Evolutionary conservation across 2,113 vertebrate genomes (phyloP).

Genomic region (Corydoras maculifer): DNA sequence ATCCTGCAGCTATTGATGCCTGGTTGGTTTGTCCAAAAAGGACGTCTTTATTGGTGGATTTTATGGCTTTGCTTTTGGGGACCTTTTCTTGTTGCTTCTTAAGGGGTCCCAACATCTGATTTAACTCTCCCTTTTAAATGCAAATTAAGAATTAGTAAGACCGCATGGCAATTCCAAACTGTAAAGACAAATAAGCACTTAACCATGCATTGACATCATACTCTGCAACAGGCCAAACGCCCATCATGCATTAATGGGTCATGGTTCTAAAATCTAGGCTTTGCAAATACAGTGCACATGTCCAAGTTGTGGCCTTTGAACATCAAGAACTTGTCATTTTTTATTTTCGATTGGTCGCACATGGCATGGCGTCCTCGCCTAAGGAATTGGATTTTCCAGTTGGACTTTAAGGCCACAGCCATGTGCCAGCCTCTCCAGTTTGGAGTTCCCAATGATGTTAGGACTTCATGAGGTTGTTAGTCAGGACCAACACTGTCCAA

Average conservation of each 20-base stretch:
- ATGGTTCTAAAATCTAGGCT: too few relatives aligned
- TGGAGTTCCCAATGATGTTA: too few relatives aligned
- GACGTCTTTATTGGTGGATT: slow-evolving; percentile 64
- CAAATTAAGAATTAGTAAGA: slow-evolving; percentile 57
- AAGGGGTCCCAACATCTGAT: slow-evolving; percentile 60
- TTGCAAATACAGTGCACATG: too few relatives aligned
- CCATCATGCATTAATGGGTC: slow-evolving; percentile 19
- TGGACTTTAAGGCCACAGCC: too few relatives aligned
- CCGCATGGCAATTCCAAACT: slow-evolving; percentile 38
- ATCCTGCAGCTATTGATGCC: slow-evolving; percentile 61
- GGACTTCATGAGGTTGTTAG: too few relatives aligned
- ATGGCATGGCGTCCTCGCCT: too few relatives aligned
- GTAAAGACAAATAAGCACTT: slow-evolving; percentile 39
- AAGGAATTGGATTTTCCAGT: too few relatives aligned
- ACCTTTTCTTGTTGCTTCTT: slow-evolving; percentile 62
- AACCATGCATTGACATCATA: slow-evolving; percentile 44
- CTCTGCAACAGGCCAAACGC: slow-evolving; percentile 20
- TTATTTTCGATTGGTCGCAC: too few relatives aligned
- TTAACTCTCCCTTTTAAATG: slow-evolving; percentile 66
- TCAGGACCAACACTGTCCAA: too few relatives aligned
- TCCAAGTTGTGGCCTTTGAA: too few relatives aligned
- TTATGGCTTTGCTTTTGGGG: slow-evolving; percentile 62
- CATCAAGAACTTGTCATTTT: too few relatives aligned
- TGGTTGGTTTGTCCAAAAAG: slow-evolving; percentile 55
- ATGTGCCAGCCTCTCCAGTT: too few relatives aligned